Percentiles rank a stretch among this genome's conserved stretches.
Evolutionary conservation across 2,797 vertebrate genomes (phyloP).

Genomic region (Mycteria americana): DNA sequence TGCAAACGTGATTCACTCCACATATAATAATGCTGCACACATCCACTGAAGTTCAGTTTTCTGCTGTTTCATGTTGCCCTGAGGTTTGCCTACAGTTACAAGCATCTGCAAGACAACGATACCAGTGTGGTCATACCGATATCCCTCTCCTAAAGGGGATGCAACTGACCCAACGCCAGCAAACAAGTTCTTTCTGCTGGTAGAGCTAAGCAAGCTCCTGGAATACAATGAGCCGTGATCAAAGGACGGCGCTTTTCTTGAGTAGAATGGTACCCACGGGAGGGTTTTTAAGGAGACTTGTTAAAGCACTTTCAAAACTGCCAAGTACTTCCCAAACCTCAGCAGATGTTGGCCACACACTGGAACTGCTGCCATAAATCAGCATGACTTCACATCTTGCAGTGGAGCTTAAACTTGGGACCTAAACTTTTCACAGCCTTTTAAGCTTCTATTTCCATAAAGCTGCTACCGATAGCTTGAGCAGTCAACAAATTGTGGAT

Average conservation of each 20-base stretch:
- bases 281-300: neutral
- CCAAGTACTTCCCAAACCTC: neutral
- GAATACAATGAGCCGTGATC: neutral
- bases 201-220: neutral
- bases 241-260: neutral
- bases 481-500: neutral
- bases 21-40: neutral
- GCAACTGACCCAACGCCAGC: neutral
- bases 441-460: neutral
- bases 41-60: neutral
- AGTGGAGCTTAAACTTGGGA: neutral
- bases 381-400: neutral
- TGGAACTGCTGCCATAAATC: neutral
- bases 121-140: accelerated
- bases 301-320: neutral
- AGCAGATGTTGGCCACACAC: neutral
- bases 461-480: neutral
- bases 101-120: neutral
- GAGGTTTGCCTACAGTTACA: neutral
- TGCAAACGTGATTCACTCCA: neutral
- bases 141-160: neutral
- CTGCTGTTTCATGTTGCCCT: neutral
- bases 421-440: neutral
- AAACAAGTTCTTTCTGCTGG: neutral
- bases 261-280: neutral